Evolutionary conservation across 2,888 invertebrate genomes (phyloP), one percentile per base, ranked within the genome.

Genomic region (Vanessa cardui): DNA sequence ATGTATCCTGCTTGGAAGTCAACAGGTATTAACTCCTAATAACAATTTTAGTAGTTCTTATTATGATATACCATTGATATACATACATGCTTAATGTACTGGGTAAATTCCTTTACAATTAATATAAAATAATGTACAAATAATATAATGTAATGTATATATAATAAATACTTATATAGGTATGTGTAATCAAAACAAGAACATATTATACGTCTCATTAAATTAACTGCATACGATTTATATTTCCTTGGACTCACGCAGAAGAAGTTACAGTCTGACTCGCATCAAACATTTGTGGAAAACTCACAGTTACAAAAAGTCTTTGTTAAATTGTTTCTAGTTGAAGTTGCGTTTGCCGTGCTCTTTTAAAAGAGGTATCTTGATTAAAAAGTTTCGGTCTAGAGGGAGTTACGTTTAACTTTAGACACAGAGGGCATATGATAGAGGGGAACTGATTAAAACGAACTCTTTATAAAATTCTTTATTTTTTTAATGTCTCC

Each of bases 381-480:
- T 75, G 76, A 78, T 80, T 77, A 76, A 79, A 81, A 81, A 79
- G 77, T 81, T 81, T 76, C 52, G 26, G 62, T 72, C 67, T 62
- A 64, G 54, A 62, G 62, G 69, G 62, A 72, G 49, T 69, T 26
- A 60, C 66, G 59, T 59, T 64, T 60, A 64, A 67, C 62, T 72
- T 67, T 71, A 64, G 71, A 74, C 65, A 72, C 72, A 74, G 52
- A 54, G 62, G 64, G 68, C 62, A 64, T 74, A 72, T 74, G 76
- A 80, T 83, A 81, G 80, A 81, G 81, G 78, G 78, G 79, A 81
- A 74, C 80, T 81, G 82, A 82, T 83, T 82, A 82, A 39, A 56
- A 39, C 39, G 33, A 18, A 12, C 56, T 56, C 33, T 56, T 39
- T 39, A 39, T 39, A 56, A n/a, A 39, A 56, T 39, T 4, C 39